phyloP scores from a whole-genome alignment of 2,113 vertebrate genomes.

The Danio rerio region GRCz12tu NC_133189.1:29756001-29756500 shows the following conservation, averaged over 20 bases:
- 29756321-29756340: no score
- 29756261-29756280: not conserved
- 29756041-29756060: constrained; percentile 26
- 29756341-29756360: no score
- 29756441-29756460: no score
- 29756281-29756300: not conserved
- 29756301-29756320: not conserved
- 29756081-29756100: constrained; percentile 19
- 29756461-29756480: no score
- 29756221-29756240: constrained; percentile 25
- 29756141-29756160: constrained; percentile 30
- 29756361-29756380: no score
- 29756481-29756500: no score
- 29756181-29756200: not conserved
- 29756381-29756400: no score
- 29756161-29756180: constrained; percentile 22
- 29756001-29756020: constrained; percentile 54
- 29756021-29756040: constrained; percentile 5
- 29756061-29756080: constrained; percentile 26
- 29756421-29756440: no score
- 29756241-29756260: not conserved
- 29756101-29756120: constrained; percentile 19
- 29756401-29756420: no score
- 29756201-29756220: not conserved
- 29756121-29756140: constrained; percentile 32